Conservation (phyloP, 2,113 vertebrate genomes). For the Smithornis capensis region DNA sequence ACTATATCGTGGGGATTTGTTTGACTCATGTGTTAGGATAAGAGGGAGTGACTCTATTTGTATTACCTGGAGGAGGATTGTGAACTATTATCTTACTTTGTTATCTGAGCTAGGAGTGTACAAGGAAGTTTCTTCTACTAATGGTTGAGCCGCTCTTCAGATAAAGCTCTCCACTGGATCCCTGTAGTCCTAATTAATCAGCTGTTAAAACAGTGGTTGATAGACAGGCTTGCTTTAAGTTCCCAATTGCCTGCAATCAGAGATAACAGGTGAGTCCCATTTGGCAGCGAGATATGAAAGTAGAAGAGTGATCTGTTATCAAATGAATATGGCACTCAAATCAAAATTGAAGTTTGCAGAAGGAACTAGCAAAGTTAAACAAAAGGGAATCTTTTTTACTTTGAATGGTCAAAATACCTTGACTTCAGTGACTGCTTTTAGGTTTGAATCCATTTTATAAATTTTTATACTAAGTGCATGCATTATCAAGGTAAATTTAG, state of each 20-base stretch:
- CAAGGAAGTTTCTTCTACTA: conserved; percentile 83
- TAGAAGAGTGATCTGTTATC: conserved; percentile 68
- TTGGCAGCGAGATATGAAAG: conserved; percentile 70
- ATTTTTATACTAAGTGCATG: background rate
- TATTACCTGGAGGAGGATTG: conserved; percentile 77
- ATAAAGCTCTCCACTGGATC: conserved; percentile 80
- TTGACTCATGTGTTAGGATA: conserved; percentile 69
- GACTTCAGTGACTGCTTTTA: background rate
- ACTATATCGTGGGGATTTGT: conserved; percentile 45
- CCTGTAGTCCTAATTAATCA: conserved; percentile 80
- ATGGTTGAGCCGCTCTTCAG: conserved; percentile 82
- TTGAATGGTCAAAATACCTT: background rate
- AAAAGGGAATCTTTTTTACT: background rate
- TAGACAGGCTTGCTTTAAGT: conserved; percentile 80
- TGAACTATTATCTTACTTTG: conserved; percentile 76
- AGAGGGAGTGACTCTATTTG: conserved; percentile 82
- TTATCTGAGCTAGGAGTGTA: conserved; percentile 85
- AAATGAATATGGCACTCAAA: conserved; percentile 58
- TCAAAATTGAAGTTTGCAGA: conserved; percentile 54
- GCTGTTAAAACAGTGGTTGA: conserved; percentile 83
- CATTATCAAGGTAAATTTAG: background rate
- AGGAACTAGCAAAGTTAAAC: conserved; percentile 1
- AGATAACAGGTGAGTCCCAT: conserved; percentile 79
- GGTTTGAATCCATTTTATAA: background rate
- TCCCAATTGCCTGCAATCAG: conserved; percentile 78